Evolutionary conservation across 2,797 vertebrate species (phyloP), one percentile per base, ranked within the genome.

Genomic region (Cyclura pinguis): DNA sequence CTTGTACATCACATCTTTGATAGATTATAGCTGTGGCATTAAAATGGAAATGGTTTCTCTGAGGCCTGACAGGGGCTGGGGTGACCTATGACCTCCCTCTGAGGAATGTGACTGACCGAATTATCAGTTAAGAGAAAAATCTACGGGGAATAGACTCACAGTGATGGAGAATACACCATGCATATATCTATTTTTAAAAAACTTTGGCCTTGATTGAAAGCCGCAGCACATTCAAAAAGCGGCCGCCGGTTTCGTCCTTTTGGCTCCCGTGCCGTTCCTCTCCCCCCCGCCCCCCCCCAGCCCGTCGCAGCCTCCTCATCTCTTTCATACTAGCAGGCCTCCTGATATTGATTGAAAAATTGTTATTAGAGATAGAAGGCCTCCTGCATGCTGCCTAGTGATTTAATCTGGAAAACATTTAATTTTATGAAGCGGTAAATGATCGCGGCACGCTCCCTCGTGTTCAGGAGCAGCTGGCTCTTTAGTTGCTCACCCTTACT

Each of bases 1-100:
- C 98, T 97, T 98, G 98, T 98, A 98, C 98, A 97, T 99, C 98
- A 98, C 98, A 97, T 98, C 97, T 98, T 96, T 98, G 98, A 98
- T 98, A 98, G 98, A 99, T 99, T 98, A 98, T 98, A 98, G 98
- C 98, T 98, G 98, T 97, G 98, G 98, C 98, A 99, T 99, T 99
- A 99, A 98, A 98, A 99, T 99, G 98, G 98, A 99, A 99, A 99
- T 99, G 96, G 98, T 98, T 98, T 98, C 96, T 96, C 98, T 97
- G 97, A 98, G 97, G 97, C 97, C 97, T 98, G 98, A 98, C 98
- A 97, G 97, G 98, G 97, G 97, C 97, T 96, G 92, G 95, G 96
- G 93, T 94, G 97, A 98, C 98, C 98, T 93, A 0, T 98, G 98
- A 98, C 98, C 98, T 97, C 98, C 97, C 96, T 97, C 96, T 96